phyloP scores from a whole-genome alignment of 2,888 invertebrate genomes.

The Ophonus ardosiacus region DNA sequence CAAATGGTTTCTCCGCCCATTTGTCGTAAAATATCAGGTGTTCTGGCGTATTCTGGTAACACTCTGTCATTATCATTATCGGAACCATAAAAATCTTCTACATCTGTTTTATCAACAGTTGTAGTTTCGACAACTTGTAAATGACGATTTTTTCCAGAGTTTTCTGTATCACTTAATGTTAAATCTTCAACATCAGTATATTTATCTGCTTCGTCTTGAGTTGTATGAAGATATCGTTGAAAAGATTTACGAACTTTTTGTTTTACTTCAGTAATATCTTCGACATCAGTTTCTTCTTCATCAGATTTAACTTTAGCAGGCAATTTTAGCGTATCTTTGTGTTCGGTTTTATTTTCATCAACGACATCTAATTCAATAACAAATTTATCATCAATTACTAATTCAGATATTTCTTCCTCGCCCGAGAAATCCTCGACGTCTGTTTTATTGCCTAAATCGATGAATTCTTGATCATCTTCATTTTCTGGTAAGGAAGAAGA shows the following conservation, averaged over 20 bases:
- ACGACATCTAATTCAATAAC: slow-evolving; percentile 60
- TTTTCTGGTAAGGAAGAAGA: slow-evolving; percentile 63
- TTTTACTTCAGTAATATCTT: slow-evolving; percentile 72
- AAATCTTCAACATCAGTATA: slow-evolving; percentile 75
- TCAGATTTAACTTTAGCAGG: slow-evolving; percentile 44
- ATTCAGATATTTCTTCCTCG: slow-evolving; percentile 72
- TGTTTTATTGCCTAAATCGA: slow-evolving; percentile 68
- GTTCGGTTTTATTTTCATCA: slow-evolving; percentile 25
- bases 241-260: slow-evolving; percentile 11
- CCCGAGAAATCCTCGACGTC: slow-evolving; percentile 75
- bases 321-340: slow-evolving; percentile 45
- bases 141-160: slow-evolving; percentile 66
- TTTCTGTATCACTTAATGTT: slow-evolving; percentile 73
- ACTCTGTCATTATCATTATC: slow-evolving; percentile 72
- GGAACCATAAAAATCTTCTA: slow-evolving; percentile 74
- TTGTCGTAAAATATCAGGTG: slow-evolving; percentile 70
- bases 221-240: slow-evolving; percentile 43
- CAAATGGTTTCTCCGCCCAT: slow-evolving; percentile 70
- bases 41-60: slow-evolving; percentile 66
- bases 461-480: slow-evolving; percentile 63
- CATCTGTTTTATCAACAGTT: slow-evolving; percentile 72
- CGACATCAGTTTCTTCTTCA: slow-evolving; percentile 76
- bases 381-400: slow-evolving; percentile 62
- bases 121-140: slow-evolving; percentile 57
- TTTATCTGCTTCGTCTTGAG: slow-evolving; percentile 61